Evolutionary conservation across 2,113 vertebrate species (phyloP).

Genomic region (Channa argus): DNA sequence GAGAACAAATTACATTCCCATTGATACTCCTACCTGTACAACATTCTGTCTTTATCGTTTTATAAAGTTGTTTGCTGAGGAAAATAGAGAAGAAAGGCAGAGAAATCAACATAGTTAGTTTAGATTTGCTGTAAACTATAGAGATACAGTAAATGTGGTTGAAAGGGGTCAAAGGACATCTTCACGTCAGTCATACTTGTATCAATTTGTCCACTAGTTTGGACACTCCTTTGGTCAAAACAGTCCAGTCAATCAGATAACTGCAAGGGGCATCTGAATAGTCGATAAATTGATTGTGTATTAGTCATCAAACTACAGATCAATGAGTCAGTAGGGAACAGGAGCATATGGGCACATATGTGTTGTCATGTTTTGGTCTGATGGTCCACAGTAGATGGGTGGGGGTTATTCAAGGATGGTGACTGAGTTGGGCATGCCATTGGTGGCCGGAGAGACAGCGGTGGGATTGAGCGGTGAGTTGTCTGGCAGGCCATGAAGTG

Average conservation of each 20-base stretch:
- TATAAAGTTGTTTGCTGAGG: slow-evolving; percentile 32
- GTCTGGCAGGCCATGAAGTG: slow-evolving; percentile 76
- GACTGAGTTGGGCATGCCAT: slow-evolving; percentile 78
- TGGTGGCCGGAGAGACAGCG: slow-evolving; percentile 55
- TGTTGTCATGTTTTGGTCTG: slow-evolving; percentile 78
- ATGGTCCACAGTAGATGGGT: slow-evolving; percentile 56
- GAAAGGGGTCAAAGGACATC: slow-evolving; percentile 46
- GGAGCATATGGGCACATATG: slow-evolving; percentile 69
- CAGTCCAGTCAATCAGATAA: slow-evolving; percentile 72
- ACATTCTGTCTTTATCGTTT: slow-evolving; percentile 49
- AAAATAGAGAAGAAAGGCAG: slow-evolving; percentile 30
- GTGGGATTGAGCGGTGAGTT: slow-evolving; percentile 81
- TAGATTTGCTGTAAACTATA: slow-evolving; percentile 64
- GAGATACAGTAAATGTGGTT: slow-evolving; percentile 27
- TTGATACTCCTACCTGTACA: slow-evolving; percentile 56
- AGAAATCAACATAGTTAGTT: slow-evolving; percentile 59
- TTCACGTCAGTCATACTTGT: slow-evolving; percentile 66
- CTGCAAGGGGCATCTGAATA: slow-evolving; percentile 58
- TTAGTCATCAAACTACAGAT: slow-evolving; percentile 63
- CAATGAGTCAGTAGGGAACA: slow-evolving; percentile 65
- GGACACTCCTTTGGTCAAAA: slow-evolving; percentile 78
- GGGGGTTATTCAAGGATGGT: slow-evolving; percentile 76
- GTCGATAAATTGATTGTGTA: slow-evolving; percentile 72
- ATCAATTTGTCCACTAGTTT: slow-evolving; percentile 70
- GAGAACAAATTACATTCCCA: slow-evolving; percentile 37